Evolutionary conservation across 2,113 vertebrate genomes (phyloP).

Genomic region (Sminthopsis crassicaudata): DNA sequence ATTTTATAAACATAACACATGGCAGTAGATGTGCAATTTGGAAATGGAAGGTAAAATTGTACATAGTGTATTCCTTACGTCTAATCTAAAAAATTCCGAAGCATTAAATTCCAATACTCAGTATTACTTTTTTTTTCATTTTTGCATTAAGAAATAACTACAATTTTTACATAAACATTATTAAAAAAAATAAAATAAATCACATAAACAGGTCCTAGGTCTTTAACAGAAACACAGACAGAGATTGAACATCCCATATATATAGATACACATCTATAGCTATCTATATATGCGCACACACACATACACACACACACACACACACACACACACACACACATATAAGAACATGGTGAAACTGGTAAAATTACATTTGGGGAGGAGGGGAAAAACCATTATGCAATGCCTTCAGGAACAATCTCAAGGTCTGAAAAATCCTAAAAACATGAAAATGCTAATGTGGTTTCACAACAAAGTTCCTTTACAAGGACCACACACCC

Average conservation of each 20-base stretch:
- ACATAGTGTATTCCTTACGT: neutral
- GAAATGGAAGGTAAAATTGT: neutral
- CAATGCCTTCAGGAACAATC: neutral
- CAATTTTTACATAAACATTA: neutral
- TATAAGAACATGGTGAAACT: neutral
- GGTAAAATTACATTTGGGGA: neutral
- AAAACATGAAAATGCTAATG: constrained; percentile 53
- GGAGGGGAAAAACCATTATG: neutral
- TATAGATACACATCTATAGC: no score
- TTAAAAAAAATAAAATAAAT: neutral
- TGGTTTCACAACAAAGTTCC: constrained; percentile 58
- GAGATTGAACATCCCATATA: neutral
- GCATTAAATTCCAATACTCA: neutral
- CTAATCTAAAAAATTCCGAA: neutral
- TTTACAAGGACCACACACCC: constrained; percentile 64
- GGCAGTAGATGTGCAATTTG: neutral
- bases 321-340: neutral
- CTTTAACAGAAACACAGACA: neutral
- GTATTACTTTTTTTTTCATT: neutral
- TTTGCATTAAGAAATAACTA: neutral
- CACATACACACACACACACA: no score
- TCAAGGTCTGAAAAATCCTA: constrained; percentile 28
- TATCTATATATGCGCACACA: neutral
- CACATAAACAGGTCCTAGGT: neutral
- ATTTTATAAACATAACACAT: constrained; percentile 44